Conservation (phyloP, 2,113 vertebrate species). For the Acanthisitta chloris region DNA sequence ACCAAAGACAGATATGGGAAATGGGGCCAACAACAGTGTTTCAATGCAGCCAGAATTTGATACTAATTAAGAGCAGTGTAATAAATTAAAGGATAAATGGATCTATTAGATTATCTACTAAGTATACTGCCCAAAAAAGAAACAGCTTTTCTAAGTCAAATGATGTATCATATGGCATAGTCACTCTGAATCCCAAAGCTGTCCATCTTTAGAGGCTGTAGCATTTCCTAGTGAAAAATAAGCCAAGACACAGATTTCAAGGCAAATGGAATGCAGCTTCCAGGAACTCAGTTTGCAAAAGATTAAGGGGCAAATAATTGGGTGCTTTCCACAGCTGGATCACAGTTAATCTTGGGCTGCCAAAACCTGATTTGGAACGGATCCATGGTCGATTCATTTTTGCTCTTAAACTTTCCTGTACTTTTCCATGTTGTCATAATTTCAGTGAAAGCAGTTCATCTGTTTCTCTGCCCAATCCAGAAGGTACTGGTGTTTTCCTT, state of each 20-base stretch:
- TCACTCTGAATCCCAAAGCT: conserved; percentile 41
- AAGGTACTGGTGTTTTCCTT: conserved; percentile 12
- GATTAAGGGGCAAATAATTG: conserved; percentile 42
- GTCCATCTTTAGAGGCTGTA: background rate
- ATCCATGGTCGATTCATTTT: background rate
- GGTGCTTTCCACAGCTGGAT: conserved; percentile 46
- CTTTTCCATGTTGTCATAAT: background rate
- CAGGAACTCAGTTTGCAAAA: conserved; percentile 26
- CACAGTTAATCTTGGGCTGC: conserved; percentile 6
- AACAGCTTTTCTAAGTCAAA: conserved; percentile 24
- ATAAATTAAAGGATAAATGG: conserved; percentile 25
- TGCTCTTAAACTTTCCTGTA: conserved; percentile 1
- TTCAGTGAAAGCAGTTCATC: conserved; percentile 4
- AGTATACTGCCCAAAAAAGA: background rate
- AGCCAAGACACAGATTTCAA: conserved; percentile 49
- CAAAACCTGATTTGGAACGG: conserved; percentile 8
- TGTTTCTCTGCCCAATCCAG: background rate
- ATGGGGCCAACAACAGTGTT: background rate
- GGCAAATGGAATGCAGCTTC: conserved; percentile 36
- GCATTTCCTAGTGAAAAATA: background rate
- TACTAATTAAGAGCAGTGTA: conserved; percentile 17
- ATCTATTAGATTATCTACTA: conserved; percentile 26
- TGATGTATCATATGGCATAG: conserved; percentile 39
- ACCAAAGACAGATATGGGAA: background rate
- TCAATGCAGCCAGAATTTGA: background rate